Evolutionary conservation across 2,888 invertebrate species (phyloP).

Genomic region (Cecidostiba fungosa): DNA sequence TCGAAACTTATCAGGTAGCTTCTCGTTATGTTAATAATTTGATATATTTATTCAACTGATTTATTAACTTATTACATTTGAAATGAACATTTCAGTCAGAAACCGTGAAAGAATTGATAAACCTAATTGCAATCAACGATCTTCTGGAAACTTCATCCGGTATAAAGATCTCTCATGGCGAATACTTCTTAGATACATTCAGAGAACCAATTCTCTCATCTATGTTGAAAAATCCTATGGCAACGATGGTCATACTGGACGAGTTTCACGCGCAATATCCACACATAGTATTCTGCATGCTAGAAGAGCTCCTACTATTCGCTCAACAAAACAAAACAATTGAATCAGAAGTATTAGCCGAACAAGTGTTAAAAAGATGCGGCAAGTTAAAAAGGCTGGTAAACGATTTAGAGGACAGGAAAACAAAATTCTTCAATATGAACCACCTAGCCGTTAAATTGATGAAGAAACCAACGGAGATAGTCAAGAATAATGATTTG

Average conservation of each 20-base stretch:
- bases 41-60: background rate
- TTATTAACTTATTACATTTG: background rate
- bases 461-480: constrained; percentile 68
- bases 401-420: constrained; percentile 68
- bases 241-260: constrained; percentile 69
- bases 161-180: constrained; percentile 73
- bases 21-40: background rate
- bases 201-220: constrained; percentile 72
- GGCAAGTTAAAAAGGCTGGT: constrained; percentile 64
- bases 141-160: constrained; percentile 56
- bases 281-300: constrained; percentile 70
- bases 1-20: constrained; percentile 65
- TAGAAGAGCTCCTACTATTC: constrained; percentile 73
- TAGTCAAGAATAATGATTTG: constrained; percentile 45
- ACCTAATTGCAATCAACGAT: constrained; percentile 63
- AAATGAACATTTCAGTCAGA: constrained; percentile 31
- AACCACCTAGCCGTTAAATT: constrained; percentile 71
- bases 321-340: constrained; percentile 68
- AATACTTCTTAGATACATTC: constrained; percentile 76
- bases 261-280: constrained; percentile 67
- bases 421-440: constrained; percentile 71
- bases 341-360: constrained; percentile 64
- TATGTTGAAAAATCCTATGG: constrained; percentile 68
- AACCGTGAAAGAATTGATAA: constrained; percentile 34
- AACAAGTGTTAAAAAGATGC: constrained; percentile 70